Base-by-base conservation (phyloP, 1,140 invertebrate genomes). In the Tenebrio molitor region DNA sequence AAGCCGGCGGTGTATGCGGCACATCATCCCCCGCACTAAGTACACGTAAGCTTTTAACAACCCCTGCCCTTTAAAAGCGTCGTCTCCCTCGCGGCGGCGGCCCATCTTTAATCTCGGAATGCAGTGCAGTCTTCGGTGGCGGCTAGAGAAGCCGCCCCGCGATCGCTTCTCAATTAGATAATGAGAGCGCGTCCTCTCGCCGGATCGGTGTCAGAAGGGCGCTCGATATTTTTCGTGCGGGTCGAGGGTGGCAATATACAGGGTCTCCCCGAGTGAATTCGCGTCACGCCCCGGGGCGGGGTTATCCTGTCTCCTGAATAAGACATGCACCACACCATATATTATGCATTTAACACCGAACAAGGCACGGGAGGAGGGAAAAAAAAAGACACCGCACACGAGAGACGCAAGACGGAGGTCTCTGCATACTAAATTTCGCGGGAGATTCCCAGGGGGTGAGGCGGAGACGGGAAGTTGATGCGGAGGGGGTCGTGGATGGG, bases 301-400 rank as follows among this genome's bases (percentile, higher is more conserved):
- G 76, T 69, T 36, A 53, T 6, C 58, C 76, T 15, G 64, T 73
- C 69, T 74, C 65, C 50, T 74, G 76, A 77, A 74, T 75, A 77
- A 75, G 76, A 77, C 76, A 74, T 77, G 73, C 69, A 73, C 58
- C 71, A 67, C 66, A 64, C 69, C 73, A 77, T 77, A 77, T 75
- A 77, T 77, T 77, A 77, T 77, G 76, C 76, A 77, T 75, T 75
- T 75, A 72, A 72, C 67, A 66, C 65, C 50, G 29, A 44, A 65
- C n/a, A 39, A 8, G 36, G 36, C 36, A 39, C n/a, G n/a, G n/a
- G n/a, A n/a, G n/a, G n/a, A n/a, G n/a, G n/a, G n/a, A n/a, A n/a
- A n/a, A n/a, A n/a, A n/a, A n/a, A n/a, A n/a, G n/a, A n/a, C n/a
- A n/a, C n/a, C n/a, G n/a, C n/a, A n/a, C n/a, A n/a, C n/a, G n/a